Base-by-base conservation (phyloP, 2,113 vertebrate genomes). In the Corythoichthys haematopterus region DNA sequence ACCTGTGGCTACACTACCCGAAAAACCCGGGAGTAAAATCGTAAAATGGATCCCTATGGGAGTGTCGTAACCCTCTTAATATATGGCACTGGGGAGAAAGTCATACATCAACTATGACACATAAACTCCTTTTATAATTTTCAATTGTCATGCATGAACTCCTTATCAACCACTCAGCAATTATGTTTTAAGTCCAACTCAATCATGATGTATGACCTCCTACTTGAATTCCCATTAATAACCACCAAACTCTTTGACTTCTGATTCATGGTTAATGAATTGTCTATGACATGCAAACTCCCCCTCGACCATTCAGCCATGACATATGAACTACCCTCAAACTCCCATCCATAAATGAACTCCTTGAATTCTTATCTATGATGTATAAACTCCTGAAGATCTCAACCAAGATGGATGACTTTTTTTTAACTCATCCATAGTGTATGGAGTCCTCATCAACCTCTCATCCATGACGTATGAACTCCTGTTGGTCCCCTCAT, bases 391-490 rank as follows among this genome's bases (percentile, higher is more conserved):
- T 7, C 40, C 6, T 43, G 40, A 43, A 43, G 6, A 43, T 43
- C 40, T 43, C 40, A 43, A 43, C 3, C 40, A 43, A 6, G 40
- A 43, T 7, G 6, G 9, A 43, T 43, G 40, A 43, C 40, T 7
- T 43, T 43, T 43, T 50, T 43, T 43, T 43, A 8, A 8, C 40
- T 43, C 40, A 43, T 43, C 40, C 6, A 43, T 43, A 7, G 40
- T 43, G 40, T 52, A 52, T 53, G 9, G 20, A 53, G 8, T 68
- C 65, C 68, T 66, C 59, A 64, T 47, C 71, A 80, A 85, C 74
- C 80, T 72, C 9, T 64, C 58, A 55, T 10, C 40, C 38, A 57
- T n/a, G 48, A 28, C 3, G 13, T 53, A 43, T 43, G 6, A 43
- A 5, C 40, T 3, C 40, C 40, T 40, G 40, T 40, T 3, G 7